These are phyloP conservation scores for Sisor rabdophorus DNA, from an alignment of 2,113 vertebrate genomes.

Conservation along the genomic window DNA sequence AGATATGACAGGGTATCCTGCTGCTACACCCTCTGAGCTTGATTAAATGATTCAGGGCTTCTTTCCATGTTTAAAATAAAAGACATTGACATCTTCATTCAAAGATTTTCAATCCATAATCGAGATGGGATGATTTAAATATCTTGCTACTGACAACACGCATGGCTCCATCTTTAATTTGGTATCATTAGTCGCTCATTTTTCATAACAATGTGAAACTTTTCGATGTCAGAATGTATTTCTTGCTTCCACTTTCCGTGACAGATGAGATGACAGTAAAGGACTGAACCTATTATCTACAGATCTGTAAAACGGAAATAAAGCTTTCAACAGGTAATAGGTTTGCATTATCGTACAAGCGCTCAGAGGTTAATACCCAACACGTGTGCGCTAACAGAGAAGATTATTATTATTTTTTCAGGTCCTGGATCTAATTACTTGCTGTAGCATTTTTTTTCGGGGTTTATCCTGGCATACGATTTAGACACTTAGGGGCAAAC, in stretches of 20 bases:
- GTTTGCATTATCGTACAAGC: constrained; percentile 26
- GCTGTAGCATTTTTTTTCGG: not conserved
- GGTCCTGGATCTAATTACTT: constrained; percentile 9
- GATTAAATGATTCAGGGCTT: constrained; percentile 23
- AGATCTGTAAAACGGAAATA: constrained; percentile 34
- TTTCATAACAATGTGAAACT: not conserved
- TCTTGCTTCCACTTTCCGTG: constrained; percentile 1
- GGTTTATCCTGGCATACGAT: constrained; percentile 15
- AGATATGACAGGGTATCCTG: not conserved
- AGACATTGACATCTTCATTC: constrained; percentile 24
- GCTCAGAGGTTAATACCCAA: constrained; percentile 1
- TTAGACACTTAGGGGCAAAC: constrained; percentile 2
- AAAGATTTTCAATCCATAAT: constrained; percentile 19
- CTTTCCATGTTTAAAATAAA: constrained; percentile 9
- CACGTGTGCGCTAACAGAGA: constrained; percentile 4
- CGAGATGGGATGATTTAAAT: constrained; percentile 6
- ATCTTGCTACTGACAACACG: constrained; percentile 14
- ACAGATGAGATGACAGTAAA: constrained; percentile 21
- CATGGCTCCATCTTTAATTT: constrained; percentile 11
- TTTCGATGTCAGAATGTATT: constrained; percentile 32
- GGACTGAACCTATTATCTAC: constrained; percentile 32
- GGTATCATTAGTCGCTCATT: constrained; percentile 6
- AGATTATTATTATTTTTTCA: not conserved
- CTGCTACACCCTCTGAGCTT: not conserved
- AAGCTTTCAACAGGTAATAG: constrained; percentile 36